Conservation (phyloP, 2,888 invertebrate species). For the Drosophila mimetica region DNA sequence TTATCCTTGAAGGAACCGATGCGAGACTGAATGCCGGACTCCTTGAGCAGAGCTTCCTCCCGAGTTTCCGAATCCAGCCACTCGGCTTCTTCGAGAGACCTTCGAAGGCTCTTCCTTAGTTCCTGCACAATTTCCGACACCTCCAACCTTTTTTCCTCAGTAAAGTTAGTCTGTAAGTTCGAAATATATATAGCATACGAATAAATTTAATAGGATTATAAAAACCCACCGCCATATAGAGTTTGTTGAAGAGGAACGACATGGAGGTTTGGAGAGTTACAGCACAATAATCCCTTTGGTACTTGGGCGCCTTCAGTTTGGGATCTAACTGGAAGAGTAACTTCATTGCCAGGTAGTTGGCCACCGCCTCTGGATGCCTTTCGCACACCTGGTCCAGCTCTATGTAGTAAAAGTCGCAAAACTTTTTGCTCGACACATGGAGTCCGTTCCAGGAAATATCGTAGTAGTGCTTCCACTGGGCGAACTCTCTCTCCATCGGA, state of each 20-base stretch:
- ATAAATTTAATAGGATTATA: too few relatives aligned
- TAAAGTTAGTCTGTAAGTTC: slow-evolving; percentile 64
- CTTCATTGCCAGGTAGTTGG: slow-evolving; percentile 81
- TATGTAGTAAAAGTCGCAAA: slow-evolving; percentile 69
- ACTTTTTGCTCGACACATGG: slow-evolving; percentile 31
- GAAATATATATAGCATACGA: background rate
- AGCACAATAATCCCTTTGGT: slow-evolving; percentile 71
- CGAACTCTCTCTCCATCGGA: slow-evolving; percentile 20
- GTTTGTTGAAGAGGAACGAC: slow-evolving; percentile 65
- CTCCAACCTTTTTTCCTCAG: slow-evolving; percentile 61
- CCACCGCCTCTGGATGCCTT: slow-evolving; percentile 68
- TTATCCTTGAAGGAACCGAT: slow-evolving; percentile 69
- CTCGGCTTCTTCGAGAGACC: slow-evolving; percentile 67
- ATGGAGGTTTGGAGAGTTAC: slow-evolving; percentile 44
- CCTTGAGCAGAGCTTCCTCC: slow-evolving; percentile 75
- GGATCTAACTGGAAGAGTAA: slow-evolving; percentile 76
- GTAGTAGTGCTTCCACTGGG: slow-evolving; percentile 67
- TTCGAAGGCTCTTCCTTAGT: slow-evolving; percentile 67
- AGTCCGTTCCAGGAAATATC: slow-evolving; percentile 74
- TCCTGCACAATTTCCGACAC: slow-evolving; percentile 68
- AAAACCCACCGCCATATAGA: slow-evolving; percentile 73
- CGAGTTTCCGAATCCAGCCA: slow-evolving; percentile 80
- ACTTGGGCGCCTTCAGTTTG: slow-evolving; percentile 60
- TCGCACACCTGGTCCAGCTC: slow-evolving; percentile 67
- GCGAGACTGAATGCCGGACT: slow-evolving; percentile 57